Evolutionary conservation across 2,888 invertebrate species (phyloP), one percentile per base, ranked within the genome.

Genomic region (Syritta pipiens): DNA sequence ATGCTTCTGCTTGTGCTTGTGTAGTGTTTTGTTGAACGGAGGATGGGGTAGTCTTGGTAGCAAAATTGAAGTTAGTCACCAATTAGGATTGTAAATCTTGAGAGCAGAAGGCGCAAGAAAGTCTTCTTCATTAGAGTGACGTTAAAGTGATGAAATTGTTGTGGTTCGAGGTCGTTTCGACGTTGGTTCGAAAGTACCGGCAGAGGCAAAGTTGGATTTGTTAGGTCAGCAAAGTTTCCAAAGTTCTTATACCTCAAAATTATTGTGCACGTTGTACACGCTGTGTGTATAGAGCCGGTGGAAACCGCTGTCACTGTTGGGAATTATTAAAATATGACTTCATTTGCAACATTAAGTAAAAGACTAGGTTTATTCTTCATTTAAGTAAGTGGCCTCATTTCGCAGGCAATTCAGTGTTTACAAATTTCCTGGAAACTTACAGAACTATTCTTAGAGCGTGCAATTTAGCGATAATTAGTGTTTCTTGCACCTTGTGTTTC

Each of bases 61-160:
- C 6, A 4, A 6, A 1, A 48, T 30, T 42, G 20, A 55, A 46
- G 55, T 55, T 42, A 67, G 37, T 68, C 49, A 57, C 30, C 48
- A 68, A 68, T 68, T 68, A 67, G 12, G 14, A 22, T 59, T 68
- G 32, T 7, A 55, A 40, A 24, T 12, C 55, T 40, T 6, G 4
- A 2, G 19, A 40, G 48, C 1, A 12, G 37, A 37, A 4, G 20
- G 28, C 17, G 37, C 10, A 19, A 1, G 26, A 57, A 55, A 53
- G 48, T 40, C 17, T 55, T 65, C 46, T 65, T 51, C 63, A 63
- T 63, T 63, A 63, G 30, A 63, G 17, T 51, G 49, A 32, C 59
- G 46, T 32, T 59, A 63, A 62, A 28, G 40, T 62, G 63, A 46
- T 30, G 42, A 30, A 51, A 49, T 57, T 69, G 44, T 60, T 60